phyloP scores from a whole-genome alignment of 2,113 vertebrate species.

The Phalacrocorax aristotelis region DNA sequence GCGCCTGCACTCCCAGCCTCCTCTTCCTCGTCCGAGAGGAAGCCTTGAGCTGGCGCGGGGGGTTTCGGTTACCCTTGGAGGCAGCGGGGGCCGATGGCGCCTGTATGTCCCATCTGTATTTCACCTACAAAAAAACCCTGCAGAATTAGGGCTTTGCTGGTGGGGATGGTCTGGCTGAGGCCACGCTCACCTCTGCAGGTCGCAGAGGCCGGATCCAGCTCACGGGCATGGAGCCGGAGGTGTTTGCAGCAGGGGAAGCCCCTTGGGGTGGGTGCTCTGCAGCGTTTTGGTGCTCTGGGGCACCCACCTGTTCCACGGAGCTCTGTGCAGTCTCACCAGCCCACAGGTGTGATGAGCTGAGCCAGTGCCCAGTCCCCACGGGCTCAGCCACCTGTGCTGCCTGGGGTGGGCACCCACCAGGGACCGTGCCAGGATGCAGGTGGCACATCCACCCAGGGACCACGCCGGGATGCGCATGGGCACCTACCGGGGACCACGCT shows the following conservation, averaged over 20 bases:
- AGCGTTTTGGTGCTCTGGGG: fast-evolving
- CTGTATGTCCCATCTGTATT: fast-evolving
- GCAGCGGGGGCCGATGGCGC: fast-evolving
- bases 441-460: neutral
- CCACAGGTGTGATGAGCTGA: neutral
- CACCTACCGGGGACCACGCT: fast-evolving
- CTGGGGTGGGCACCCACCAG: neutral
- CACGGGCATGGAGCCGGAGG: fast-evolving
- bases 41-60: fast-evolving
- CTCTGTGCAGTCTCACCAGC: fast-evolving
- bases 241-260: neutral
- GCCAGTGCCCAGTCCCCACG: fast-evolving
- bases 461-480: neutral
- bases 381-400: neutral
- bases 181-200: fast-evolving
- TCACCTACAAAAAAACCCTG: too few species aligned
- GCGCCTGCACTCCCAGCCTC: fast-evolving
- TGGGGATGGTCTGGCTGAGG: neutral
- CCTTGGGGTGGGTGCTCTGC: neutral
- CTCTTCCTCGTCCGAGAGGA: fast-evolving
- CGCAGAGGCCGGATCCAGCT: neutral
- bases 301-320: neutral
- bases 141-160: fast-evolving
- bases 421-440: fast-evolving
- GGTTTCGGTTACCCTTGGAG: neutral